Conservation (phyloP, 53 echinoderm and acorn worm species). For the Pentamera pediparva region DNA sequence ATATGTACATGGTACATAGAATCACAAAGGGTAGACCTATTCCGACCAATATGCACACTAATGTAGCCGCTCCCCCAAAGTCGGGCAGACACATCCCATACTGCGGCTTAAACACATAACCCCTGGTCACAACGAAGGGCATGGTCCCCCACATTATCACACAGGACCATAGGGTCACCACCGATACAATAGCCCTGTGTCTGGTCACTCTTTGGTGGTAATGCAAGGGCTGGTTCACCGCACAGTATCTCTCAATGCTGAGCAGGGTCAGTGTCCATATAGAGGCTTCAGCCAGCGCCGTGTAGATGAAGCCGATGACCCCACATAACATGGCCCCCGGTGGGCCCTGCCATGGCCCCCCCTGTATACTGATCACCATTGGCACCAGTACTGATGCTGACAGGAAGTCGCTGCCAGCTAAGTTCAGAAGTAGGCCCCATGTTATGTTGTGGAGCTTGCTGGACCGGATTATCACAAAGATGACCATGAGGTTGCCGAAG, state of each 20-base stretch:
- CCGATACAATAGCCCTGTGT: constrained; percentile 25
- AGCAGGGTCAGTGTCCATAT: constrained; percentile 73
- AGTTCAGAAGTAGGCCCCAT: constrained; percentile 70
- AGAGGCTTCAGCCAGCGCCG: constrained; percentile 55
- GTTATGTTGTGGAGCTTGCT: constrained; percentile 83
- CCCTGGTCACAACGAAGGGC: constrained; percentile 47
- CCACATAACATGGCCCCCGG: constrained; percentile 50
- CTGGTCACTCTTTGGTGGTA: constrained; percentile 71
- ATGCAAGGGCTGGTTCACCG: constrained; percentile 73
- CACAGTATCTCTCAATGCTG: constrained; percentile 76
- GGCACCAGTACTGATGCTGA: constrained; percentile 64
- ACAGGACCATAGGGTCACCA: constrained; percentile 50
- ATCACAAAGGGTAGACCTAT: constrained; percentile 69
- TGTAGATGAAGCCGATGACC: constrained; percentile 55
- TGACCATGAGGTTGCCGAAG: constrained; percentile 57
- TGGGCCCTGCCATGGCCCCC: not conserved
- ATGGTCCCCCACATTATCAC: constrained; percentile 46
- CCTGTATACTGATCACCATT: constrained; percentile 49
- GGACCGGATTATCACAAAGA: constrained; percentile 55
- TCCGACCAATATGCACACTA: constrained; percentile 46
- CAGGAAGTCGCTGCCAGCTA: constrained; percentile 61
- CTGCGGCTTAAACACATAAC: constrained; percentile 43
- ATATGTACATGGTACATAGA: constrained; percentile 72
- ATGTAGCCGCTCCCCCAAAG: constrained; percentile 41
- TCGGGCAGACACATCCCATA: constrained; percentile 70